Conservation (phyloP, 2,888 invertebrate genomes). For the Ramazzottius varieornatus region DNA sequence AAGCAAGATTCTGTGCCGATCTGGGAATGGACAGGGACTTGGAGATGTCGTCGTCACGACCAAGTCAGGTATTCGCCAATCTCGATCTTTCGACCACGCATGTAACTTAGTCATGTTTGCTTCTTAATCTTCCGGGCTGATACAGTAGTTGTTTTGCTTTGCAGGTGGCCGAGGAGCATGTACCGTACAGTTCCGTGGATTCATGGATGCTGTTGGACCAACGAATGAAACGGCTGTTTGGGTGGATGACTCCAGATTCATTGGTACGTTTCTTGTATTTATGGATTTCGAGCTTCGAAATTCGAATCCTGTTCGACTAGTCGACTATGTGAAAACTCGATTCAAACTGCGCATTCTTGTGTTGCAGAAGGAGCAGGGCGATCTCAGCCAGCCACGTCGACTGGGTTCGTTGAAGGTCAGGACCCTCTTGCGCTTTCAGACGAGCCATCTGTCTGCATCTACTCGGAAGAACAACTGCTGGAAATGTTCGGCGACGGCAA, state of each 20-base stretch:
- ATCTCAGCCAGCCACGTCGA: neutral
- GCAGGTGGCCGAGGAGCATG: conserved; percentile 46
- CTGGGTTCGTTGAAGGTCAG: conserved; percentile 22
- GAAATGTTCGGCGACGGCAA: conserved; percentile 59
- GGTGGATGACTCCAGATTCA: conserved; percentile 59
- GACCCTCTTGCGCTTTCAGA: conserved; percentile 77
- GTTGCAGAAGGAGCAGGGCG: conserved; percentile 8
- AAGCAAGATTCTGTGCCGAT: conserved; percentile 83
- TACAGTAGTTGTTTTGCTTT: neutral
- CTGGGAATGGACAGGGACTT: conserved; percentile 64
- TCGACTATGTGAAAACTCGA: no score
- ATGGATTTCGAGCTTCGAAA: neutral
- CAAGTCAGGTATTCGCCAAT: conserved; percentile 35
- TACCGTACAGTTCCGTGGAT: conserved; percentile 66
- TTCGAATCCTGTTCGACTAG: no score
- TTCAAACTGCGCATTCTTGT: no score
- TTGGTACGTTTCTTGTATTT: conserved; percentile 10
- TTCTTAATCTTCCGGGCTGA: no score
- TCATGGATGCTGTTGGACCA: conserved; percentile 34
- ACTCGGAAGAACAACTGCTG: conserved; percentile 50
- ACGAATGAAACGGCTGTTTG: conserved; percentile 92
- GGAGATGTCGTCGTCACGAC: conserved; percentile 78
- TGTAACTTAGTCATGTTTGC: no score
- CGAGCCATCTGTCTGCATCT: conserved; percentile 43
- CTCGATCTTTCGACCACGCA: no score